Evolutionary conservation across 64 coral and sea anemone genomes (phyloP), one percentile per base, ranked within the genome.

Genomic region (Actinia tenebrosa): DNA sequence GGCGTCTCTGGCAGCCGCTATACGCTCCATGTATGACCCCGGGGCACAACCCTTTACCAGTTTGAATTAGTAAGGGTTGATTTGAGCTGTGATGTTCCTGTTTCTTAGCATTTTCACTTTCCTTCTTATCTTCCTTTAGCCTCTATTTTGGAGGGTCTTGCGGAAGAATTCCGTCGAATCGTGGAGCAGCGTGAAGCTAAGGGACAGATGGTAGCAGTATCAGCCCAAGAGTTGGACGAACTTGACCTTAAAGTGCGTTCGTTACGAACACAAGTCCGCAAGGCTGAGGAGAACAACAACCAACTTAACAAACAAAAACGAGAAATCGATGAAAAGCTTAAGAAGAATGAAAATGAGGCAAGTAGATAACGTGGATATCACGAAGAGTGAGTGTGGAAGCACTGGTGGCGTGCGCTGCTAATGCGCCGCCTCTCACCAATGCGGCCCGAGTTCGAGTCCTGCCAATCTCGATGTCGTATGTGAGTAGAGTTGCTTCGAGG

Each of bases 181-280:
- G 94, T 96, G 20, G 94, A 96, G 56, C 88, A 92, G 60, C 91
- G 94, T 50, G 94, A 96, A 19, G 68, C 94, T 0, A 96, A 96
- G 45, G 61, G 37, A 8, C 86, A 92, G 56, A 88, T 79, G 77
- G 89, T 88, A 5, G 81, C 91, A 85, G 91, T 92, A 14, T 85
- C 88, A 14, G 71, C 91, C 22, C 84, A 86, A 43, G 94, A 97
- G 71, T 85, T 97, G 18, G 91, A 97, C 44, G 94, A 93, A 55
- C 94, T 97, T 20, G 91, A 97, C 81, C 86, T 97, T 5, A 97
- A 91, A 84, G 91, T 97, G 3, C 94, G 91, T 47, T 97, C 94
- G 25, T 87, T 93, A 83, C 86, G 94, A 90, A 93, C 88, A 82
- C 94, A 97, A 80, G 82, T 97, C 16, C 84, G 91, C 47, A 97